Percentiles rank a stretch among this genome's conserved stretches.
Conservation (phyloP, 2,797 vertebrate species). For the Pteropus rufus region DNA sequence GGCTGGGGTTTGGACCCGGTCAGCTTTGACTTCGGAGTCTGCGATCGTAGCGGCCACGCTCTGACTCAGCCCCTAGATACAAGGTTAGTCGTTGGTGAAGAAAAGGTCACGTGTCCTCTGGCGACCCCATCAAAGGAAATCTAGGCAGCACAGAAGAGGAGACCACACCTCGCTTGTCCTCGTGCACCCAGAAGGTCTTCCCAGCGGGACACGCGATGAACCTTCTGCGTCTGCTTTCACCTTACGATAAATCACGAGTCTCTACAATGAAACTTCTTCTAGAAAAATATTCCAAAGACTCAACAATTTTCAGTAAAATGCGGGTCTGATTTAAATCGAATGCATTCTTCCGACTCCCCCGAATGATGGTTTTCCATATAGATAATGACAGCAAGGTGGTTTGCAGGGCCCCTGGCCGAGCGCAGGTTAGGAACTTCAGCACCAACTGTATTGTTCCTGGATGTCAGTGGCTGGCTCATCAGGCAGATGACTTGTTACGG, state of each 20-base stretch:
- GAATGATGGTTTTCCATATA: not conserved
- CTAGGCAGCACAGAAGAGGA: not conserved
- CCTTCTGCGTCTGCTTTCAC: not conserved
- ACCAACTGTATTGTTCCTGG: accelerated
- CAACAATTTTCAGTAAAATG: not conserved
- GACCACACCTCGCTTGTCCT: accelerated
- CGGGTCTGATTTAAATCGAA: not conserved
- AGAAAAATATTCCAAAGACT: not conserved
- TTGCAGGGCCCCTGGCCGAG: not conserved
- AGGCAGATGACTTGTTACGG: not conserved
- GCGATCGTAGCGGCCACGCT: accelerated
- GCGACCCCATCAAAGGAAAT: not conserved
- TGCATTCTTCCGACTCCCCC: not conserved
- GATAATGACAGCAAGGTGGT: not conserved
- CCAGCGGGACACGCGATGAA: not conserved
- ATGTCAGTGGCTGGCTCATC: not conserved
- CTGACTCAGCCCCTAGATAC: not conserved
- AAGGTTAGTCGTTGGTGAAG: not conserved
- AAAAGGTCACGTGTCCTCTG: accelerated
- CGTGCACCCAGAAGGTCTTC: not conserved
- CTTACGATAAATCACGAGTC: not conserved
- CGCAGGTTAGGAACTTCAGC: too few species aligned
- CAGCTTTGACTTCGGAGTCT: too few species aligned
- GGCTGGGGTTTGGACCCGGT: not conserved
- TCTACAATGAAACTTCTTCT: not conserved